Evolutionary conservation across 2,888 invertebrate genomes (phyloP).

Genomic region (Xestia c-nigrum): DNA sequence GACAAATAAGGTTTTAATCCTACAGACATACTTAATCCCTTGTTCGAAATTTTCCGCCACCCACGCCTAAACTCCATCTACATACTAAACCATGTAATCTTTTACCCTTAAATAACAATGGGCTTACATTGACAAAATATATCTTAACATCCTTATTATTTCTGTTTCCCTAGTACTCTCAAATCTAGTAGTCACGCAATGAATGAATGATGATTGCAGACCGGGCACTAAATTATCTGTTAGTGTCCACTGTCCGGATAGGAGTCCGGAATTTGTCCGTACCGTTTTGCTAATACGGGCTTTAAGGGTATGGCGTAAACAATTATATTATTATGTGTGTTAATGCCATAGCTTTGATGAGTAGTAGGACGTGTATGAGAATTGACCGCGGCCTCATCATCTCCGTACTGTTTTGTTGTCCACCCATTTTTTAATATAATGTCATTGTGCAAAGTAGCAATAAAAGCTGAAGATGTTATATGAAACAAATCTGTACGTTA

Average conservation of each 20-base stretch:
- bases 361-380: background rate
- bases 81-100: slow-evolving; percentile 41
- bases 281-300: background rate
- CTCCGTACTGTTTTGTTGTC: background rate
- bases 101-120: slow-evolving; percentile 35
- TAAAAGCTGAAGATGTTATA: background rate
- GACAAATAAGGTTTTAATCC: slow-evolving; percentile 29
- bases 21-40: slow-evolving; percentile 35
- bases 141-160: slow-evolving; percentile 28
- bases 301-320: no score
- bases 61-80: slow-evolving; percentile 9
- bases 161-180: slow-evolving; percentile 15
- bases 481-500: background rate
- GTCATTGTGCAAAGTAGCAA: no score
- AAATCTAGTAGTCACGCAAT: background rate
- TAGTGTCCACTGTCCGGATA: no score
- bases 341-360: background rate
- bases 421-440: background rate
- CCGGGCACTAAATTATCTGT: no score
- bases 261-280: background rate
- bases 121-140: slow-evolving; percentile 33
- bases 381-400: background rate
- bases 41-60: slow-evolving; percentile 21
- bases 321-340: no score
- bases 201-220: no score